Conservation (phyloP, 2,888 invertebrate species). For the Tetragonisca angustula region DNA sequence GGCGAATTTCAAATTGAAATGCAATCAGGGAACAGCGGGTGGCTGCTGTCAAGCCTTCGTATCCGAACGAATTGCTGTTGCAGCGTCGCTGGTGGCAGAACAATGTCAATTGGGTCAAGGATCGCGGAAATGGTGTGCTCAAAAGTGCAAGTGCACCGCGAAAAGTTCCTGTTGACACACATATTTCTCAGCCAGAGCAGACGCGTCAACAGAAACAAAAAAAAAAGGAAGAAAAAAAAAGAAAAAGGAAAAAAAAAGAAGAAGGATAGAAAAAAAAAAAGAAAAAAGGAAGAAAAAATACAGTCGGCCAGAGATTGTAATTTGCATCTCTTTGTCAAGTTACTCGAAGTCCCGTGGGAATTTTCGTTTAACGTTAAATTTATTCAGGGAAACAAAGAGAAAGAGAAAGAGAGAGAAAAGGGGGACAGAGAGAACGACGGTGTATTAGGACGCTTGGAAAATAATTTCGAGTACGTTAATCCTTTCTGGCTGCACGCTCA, state of each 20-base stretch:
- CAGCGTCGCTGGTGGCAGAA: slow-evolving; percentile 32
- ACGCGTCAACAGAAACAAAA: not conserved
- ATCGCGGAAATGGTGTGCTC: slow-evolving; percentile 65
- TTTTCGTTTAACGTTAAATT: slow-evolving; percentile 16
- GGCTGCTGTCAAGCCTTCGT: slow-evolving; percentile 16
- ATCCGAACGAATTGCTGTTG: slow-evolving; percentile 47
- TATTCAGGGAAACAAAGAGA: not conserved
- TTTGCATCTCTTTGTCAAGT: slow-evolving; percentile 25
- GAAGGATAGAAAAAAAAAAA: too few relatives aligned
- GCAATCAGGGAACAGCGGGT: slow-evolving; percentile 17
- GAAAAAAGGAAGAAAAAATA: not conserved
- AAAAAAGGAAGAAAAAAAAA: too few relatives aligned
- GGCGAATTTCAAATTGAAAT: slow-evolving; percentile 9
- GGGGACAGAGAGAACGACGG: not conserved
- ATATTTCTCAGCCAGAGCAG: slow-evolving; percentile 31
- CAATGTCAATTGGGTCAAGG: slow-evolving; percentile 74
- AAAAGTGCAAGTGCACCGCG: slow-evolving; percentile 60
- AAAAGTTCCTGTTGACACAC: slow-evolving; percentile 40
- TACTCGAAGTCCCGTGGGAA: not conserved
- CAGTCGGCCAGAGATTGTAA: not conserved
- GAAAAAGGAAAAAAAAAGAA: not conserved
- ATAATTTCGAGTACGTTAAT: slow-evolving; percentile 24
- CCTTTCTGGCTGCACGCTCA: not conserved
- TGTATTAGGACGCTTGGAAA: not conserved
- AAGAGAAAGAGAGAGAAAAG: not conserved